Conservation (phyloP, 1,140 invertebrate species). For the Tribolium castaneum region DNA sequence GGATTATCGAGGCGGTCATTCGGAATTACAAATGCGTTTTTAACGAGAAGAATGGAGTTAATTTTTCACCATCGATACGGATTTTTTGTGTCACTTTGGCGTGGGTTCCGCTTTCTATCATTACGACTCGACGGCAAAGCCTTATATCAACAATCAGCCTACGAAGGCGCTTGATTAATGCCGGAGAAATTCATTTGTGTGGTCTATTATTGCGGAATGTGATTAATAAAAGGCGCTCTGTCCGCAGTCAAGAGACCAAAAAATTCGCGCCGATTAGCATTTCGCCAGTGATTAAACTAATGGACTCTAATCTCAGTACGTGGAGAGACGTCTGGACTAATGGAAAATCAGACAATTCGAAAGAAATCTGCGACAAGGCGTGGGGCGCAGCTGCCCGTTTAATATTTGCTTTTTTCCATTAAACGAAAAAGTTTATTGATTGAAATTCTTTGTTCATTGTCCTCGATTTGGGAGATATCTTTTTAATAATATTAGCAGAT, state of each 20-base stretch:
- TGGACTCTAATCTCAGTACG: conserved; percentile 5
- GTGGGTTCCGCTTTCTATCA: conserved; percentile 30
- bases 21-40: conserved; percentile 31
- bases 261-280: not conserved
- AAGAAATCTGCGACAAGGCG: not conserved
- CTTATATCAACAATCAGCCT: conserved; percentile 31
- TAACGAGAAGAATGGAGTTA: conserved; percentile 28
- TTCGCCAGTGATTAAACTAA: conserved; percentile 12
- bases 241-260: not conserved
- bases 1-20: conserved; percentile 17
- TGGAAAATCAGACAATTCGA: conserved; percentile 1
- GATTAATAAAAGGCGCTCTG: conserved; percentile 16
- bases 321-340: conserved; percentile 1
- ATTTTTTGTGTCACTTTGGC: not conserved
- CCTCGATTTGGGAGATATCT: not conserved
- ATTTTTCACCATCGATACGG: not conserved
- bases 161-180: conserved; percentile 16
- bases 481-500: not conserved
- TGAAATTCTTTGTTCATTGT: not conserved
- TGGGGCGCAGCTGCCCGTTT: not conserved
- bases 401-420: not conserved
- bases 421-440: not conserved
- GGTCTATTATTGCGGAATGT: conserved; percentile 33
- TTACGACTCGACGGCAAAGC: conserved; percentile 5
- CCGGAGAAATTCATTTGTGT: conserved; percentile 29